A percentile compares a stretch with the other conserved stretches of the same genome.
Evolutionary conservation across 2,888 invertebrate genomes (phyloP).

Genomic region (Cheilosia vulpina): DNA sequence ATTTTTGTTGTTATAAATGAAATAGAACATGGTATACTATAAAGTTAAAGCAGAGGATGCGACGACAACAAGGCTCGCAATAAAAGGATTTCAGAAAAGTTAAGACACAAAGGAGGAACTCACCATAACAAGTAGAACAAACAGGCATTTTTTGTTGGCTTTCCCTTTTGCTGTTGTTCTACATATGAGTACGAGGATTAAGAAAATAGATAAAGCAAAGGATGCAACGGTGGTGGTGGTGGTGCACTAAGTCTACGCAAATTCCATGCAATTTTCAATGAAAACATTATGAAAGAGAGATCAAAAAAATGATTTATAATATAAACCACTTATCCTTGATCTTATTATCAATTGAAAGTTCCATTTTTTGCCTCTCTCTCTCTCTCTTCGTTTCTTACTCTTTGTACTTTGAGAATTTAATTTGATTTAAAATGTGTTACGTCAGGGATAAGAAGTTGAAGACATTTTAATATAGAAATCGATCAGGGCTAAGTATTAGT

Average conservation of each 20-base stretch:
- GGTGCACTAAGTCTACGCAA: slow-evolving; percentile 34
- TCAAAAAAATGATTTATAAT: slow-evolving; percentile 17
- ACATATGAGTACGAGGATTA: slow-evolving; percentile 27
- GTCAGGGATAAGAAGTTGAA: not conserved
- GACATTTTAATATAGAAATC: no score
- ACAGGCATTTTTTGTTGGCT: not conserved
- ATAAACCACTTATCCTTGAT: slow-evolving; percentile 39
- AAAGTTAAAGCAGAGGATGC: slow-evolving; percentile 1
- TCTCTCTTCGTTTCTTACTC: not conserved
- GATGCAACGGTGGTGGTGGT: not conserved
- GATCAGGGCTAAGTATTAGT: no score
- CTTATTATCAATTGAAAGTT: slow-evolving; percentile 39
- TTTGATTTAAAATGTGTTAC: slow-evolving; percentile 3
- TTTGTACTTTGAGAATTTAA: not conserved
- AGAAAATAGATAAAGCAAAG: slow-evolving; percentile 9
- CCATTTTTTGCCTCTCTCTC: not conserved
- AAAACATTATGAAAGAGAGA: slow-evolving; percentile 7
- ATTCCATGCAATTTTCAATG: slow-evolving; percentile 19
- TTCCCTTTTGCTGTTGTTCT: slow-evolving; percentile 14
- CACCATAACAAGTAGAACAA: slow-evolving; percentile 47
- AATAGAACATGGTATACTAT: slow-evolving; percentile 33
- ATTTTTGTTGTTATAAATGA: slow-evolving; percentile 50
- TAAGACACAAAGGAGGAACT: slow-evolving; percentile 38
- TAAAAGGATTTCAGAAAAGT: slow-evolving; percentile 29
- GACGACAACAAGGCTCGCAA: slow-evolving; percentile 27